Percentiles rank a stretch among this genome's conserved stretches.
These are phyloP conservation scores for Mechanitis mazaeus DNA, from an alignment of 2,888 invertebrate species.

Conservation along the genomic window DNA sequence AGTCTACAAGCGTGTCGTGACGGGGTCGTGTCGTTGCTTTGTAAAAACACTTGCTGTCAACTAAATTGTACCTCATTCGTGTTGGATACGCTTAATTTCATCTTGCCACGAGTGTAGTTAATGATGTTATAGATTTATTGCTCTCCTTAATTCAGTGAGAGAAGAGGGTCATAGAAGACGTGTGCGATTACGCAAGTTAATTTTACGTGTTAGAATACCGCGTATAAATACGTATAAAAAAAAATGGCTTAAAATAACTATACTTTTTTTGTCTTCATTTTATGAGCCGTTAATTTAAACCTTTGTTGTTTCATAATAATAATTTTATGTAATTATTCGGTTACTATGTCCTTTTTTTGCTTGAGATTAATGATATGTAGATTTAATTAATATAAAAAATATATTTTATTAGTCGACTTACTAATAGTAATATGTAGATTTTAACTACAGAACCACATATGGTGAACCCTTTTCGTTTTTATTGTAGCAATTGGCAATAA, in stretches of 20 bases:
- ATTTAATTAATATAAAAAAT: no score
- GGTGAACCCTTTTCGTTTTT: neutral
- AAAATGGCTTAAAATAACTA: neutral
- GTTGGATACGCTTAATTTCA: constrained; percentile 49
- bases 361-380: no score
- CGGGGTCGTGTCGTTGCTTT: constrained; percentile 1
- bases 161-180: constrained; percentile 8
- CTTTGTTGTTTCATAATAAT: no score
- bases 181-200: neutral
- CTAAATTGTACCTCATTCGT: constrained; percentile 39
- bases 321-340: no score
- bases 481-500: constrained; percentile 1
- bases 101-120: constrained; percentile 37
- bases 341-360: no score
- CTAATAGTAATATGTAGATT: neutral
- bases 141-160: constrained; percentile 28
- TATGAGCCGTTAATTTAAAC: no score
- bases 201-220: neutral
- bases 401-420: no score
- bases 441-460: neutral
- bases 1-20: neutral
- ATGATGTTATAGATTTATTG: constrained; percentile 53
- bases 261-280: no score
- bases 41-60: constrained; percentile 13
- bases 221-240: neutral